Conservation (phyloP, 2,888 invertebrate genomes). For the Tinea pellionella region DNA sequence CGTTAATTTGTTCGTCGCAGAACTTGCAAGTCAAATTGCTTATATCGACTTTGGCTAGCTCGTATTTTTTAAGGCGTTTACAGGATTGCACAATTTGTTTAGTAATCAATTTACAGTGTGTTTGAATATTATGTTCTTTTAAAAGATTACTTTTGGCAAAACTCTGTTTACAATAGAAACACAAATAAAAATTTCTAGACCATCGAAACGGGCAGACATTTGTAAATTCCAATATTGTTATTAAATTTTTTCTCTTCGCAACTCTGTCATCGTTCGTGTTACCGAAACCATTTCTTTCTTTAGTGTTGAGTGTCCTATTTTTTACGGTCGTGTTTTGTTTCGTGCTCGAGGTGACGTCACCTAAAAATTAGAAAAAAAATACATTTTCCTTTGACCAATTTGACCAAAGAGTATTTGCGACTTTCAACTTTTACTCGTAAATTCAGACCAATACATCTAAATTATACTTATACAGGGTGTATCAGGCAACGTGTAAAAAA, state of each 20-base stretch:
- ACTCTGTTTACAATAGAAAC: conserved; percentile 46
- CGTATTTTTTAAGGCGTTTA: conserved; percentile 40
- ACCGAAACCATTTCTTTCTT: conserved; percentile 22
- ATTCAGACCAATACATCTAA: too few relatives aligned
- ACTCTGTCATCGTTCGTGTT: not conserved
- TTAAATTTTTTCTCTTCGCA: conserved; percentile 28
- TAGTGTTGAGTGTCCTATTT: conserved; percentile 16
- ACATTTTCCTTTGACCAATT: conserved; percentile 14
- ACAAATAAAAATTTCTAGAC: conserved; percentile 48
- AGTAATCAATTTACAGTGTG: conserved; percentile 19
- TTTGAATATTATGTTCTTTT: conserved; percentile 29
- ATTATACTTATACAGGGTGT: too few relatives aligned
- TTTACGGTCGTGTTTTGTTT: not conserved
- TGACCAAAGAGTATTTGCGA: too few relatives aligned
- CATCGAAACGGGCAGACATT: conserved; percentile 53
- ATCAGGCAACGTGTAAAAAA: too few relatives aligned
- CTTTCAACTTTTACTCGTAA: too few relatives aligned
- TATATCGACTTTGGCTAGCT: conserved; percentile 49
- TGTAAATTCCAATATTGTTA: conserved; percentile 38
- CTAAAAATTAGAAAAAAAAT: conserved; percentile 52
- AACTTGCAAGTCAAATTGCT: conserved; percentile 42
- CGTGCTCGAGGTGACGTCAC: conserved; percentile 31
- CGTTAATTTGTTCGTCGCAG: conserved; percentile 31
- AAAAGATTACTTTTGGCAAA: conserved; percentile 39
- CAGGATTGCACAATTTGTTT: conserved; percentile 33